phyloP scores from a whole-genome alignment of 2,113 vertebrate species.

The Gasterosteus nipponicus region DNA sequence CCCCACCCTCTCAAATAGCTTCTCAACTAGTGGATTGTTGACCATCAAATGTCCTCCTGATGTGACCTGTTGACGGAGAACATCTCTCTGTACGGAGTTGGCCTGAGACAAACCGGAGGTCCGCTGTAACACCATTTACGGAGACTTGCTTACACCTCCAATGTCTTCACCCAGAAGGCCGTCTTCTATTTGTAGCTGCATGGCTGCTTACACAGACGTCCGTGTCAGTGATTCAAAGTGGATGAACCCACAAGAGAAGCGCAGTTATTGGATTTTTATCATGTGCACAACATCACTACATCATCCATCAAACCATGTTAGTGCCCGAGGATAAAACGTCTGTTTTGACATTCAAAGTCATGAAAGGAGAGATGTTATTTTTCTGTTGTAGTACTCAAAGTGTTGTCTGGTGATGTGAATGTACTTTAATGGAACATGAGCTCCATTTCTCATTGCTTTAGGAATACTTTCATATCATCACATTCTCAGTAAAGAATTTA shows the following conservation, averaged over 20 bases:
- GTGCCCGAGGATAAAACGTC: constrained; percentile 29
- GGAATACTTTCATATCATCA: constrained; percentile 1
- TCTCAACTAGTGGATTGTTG: constrained; percentile 15
- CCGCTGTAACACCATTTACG: constrained; percentile 14
- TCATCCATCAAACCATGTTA: constrained; percentile 36
- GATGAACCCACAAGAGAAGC: constrained; percentile 25
- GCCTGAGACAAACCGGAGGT: constrained; percentile 13
- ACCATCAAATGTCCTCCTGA: constrained; percentile 15
- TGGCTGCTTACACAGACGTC: constrained; percentile 26
- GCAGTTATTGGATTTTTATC: constrained; percentile 44
- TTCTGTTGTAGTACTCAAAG: neutral
- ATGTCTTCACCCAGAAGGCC: neutral
- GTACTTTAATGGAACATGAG: neutral
- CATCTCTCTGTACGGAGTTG: constrained; percentile 12
- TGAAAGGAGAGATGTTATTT: neutral
- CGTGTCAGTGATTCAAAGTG: constrained; percentile 25
- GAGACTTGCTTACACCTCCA: neutral
- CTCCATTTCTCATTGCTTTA: neutral
- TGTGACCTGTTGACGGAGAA: constrained; percentile 13
- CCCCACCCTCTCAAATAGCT: constrained; percentile 40
- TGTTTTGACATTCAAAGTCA: constrained; percentile 28
- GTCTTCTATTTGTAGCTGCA: constrained; percentile 11
- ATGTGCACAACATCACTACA: constrained; percentile 35
- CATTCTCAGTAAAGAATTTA: neutral
- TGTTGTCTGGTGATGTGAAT: constrained; percentile 2